Evolutionary conservation across 2,888 invertebrate species (phyloP).

Genomic region (Proisotoma minuta): DNA sequence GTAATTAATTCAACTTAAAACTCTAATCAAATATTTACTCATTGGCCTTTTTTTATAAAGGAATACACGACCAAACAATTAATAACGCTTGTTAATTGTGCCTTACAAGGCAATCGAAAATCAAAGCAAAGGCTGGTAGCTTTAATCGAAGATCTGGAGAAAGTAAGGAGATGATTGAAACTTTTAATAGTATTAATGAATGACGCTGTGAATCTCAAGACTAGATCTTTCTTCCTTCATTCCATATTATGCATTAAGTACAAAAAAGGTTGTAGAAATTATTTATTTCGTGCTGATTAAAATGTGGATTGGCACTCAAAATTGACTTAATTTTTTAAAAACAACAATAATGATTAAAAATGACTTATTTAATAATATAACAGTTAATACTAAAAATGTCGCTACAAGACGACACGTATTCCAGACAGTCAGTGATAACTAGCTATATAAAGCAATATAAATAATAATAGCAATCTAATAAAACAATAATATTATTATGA

Average conservation of each 20-base stretch:
- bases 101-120: conserved; percentile 82
- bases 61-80: conserved; percentile 88
- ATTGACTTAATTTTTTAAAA: conserved; percentile 26
- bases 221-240: background rate
- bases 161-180: conserved; percentile 30
- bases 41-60: conserved; percentile 51
- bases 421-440: too few relatives aligned
- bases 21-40: background rate
- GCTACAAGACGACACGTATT: too few relatives aligned
- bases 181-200: background rate
- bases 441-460: too few relatives aligned
- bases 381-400: too few relatives aligned
- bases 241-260: background rate
- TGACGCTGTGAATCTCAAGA: background rate
- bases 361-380: too few relatives aligned
- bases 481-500: too few relatives aligned
- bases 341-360: background rate
- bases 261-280: background rate
- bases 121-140: conserved; percentile 71
- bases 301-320: conserved; percentile 43
- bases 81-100: conserved; percentile 73
- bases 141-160: conserved; percentile 63
- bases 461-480: too few relatives aligned
- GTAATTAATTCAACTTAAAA: conserved; percentile 52
- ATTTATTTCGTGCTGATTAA: conserved; percentile 18